phyloP scores from a whole-genome alignment of 2,797 vertebrate species.

The Silurus aristotelis region DNA sequence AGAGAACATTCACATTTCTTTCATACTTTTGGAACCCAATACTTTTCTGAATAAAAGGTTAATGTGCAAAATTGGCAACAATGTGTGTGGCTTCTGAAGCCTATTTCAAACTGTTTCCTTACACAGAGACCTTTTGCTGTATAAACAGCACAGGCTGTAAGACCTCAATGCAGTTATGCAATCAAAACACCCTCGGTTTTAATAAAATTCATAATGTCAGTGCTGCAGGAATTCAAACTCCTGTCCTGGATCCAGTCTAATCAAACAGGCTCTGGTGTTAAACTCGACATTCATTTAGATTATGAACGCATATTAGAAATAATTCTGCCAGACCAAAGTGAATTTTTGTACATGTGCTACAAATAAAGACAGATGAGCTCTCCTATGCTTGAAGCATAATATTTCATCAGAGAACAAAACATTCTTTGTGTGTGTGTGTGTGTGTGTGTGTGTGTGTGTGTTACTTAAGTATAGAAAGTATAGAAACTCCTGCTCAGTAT shows the following conservation, averaged over 20 bases:
- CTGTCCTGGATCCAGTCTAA: slow-evolving; percentile 29
- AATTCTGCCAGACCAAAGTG: background rate
- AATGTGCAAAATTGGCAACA: background rate
- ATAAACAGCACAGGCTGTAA: background rate
- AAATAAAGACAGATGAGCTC: background rate
- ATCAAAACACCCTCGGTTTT: background rate
- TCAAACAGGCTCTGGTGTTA: slow-evolving; percentile 44
- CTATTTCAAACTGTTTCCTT: background rate
- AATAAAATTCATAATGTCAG: slow-evolving; percentile 28
- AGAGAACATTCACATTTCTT: background rate
- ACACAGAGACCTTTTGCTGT: background rate
- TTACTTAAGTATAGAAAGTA: slow-evolving; percentile 13
- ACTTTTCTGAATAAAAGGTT: background rate
- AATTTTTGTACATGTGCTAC: slow-evolving; percentile 21
- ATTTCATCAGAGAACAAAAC: background rate
- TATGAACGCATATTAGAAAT: slow-evolving; percentile 36
- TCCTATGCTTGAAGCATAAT: background rate
- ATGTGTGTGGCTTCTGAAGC: background rate
- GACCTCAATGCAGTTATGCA: background rate
- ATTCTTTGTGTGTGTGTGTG: background rate
- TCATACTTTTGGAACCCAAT: background rate
- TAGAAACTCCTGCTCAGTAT: background rate
- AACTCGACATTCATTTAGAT: slow-evolving; percentile 35
- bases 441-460: slow-evolving; percentile 7
- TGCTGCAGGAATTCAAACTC: background rate